Evolutionary conservation across 1,140 invertebrate species (phyloP), one percentile per base, ranked within the genome.

Genomic region (Anoplolepis gracilipes): DNA sequence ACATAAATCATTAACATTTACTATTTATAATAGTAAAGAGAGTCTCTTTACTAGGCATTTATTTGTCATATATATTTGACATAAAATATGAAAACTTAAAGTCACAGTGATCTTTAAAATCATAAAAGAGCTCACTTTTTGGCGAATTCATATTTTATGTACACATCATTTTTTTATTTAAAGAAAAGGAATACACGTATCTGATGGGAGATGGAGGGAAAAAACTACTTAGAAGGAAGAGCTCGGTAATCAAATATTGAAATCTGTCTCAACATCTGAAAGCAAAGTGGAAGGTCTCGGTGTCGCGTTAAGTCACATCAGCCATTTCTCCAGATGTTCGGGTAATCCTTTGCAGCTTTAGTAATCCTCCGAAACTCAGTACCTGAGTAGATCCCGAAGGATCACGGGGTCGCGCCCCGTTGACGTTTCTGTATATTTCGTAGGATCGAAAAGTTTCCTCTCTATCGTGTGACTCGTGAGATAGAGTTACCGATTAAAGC

Each of bases 331-430:
- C 73, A 57, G 82, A 22, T 85, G 36, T 19, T 49, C 11, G 22
- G 61, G 55, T 87, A 85, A 87, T 87, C 85, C 85, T 85, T 86
- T 11, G 65, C 22, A 75, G 84, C 61, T 85, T 75, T 77, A 36
- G 70, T 84, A 85, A 87, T 87, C 86, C 46, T 64, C 30, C 30
- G 55, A 59, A 87, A 85, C 75, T 87, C 55, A 6, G 30, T 55
- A 67, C 30, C 78, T 55, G 33, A 22, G 28, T 6, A 79, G 25
- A 22, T 67, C 73, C 59, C 28, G 25, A 28, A 73, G 75, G 86
- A 65, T 87, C 72, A 59, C 61, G 76, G 65, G 55, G 16, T 46
- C 57, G 67, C 39, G 5, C 61, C 61, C 25, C 39, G 33, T 82
- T 84, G 36, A 69, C 75, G 42, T 61, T 85, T 46, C 70, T 73